Base-by-base conservation (phyloP, 2,888 invertebrate genomes). In the Pediacus dermestoides region DNA sequence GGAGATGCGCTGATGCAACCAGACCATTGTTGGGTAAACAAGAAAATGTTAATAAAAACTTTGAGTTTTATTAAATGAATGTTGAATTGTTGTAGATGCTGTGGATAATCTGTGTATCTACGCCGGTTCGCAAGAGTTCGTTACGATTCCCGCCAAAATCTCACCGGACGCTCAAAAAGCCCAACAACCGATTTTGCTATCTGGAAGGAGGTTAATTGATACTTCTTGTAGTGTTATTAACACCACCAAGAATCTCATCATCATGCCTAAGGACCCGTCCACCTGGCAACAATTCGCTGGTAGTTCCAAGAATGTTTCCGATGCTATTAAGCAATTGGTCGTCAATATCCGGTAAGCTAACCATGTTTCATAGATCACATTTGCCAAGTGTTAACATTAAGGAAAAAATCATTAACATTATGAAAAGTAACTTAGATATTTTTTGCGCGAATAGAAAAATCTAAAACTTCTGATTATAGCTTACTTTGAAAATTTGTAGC, bases 241-340 rank as follows among this genome's bases (percentile, higher is more conserved):
- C 58, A 83, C 94, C 0, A 94, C 95, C 1, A 89, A 90, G 61
- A 86, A 83, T 34, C 74, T 99, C 44, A 92, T 92, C 0, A 78
- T 92, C 15, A 81, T 87, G 31, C 93, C 95, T 0, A 83, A 85
- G 48, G 96, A 97, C 71, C 88, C 94, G 2, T 78, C 87, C 1
- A 91, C 91, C 12, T 97, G 97, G 94, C 95, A 95, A 66, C 77
- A 85, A 40, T 80, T 99, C 44, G 94, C 96, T 1, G 82, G 82
- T 55, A 92, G 95, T 73, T 94, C 94, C 64, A 95, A 93, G 67
- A 85, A 83, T 33, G 95, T 99, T 1, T 95, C 95, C 1, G 96
- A 97, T 66, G 89, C 93, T 15, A 96, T 99, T 63, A 97, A 97
- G 70, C 81, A 83, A 7, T 77, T 99, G 2, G 94, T 96, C 2